These are phyloP conservation scores for Yponomeuta malinellus DNA, from an alignment of 2,888 invertebrate genomes.

Conservation along the genomic window DNA sequence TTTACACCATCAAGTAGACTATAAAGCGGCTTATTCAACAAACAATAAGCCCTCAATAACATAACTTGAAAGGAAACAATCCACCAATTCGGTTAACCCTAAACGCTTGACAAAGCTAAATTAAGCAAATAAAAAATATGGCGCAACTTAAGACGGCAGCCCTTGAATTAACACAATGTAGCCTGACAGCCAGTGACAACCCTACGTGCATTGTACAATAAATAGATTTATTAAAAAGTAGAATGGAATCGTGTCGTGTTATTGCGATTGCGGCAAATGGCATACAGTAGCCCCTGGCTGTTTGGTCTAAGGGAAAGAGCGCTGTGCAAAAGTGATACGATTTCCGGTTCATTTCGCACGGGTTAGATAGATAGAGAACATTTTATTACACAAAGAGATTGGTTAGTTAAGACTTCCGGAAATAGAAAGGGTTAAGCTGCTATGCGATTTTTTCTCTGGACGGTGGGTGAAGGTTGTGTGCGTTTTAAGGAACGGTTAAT, in stretches of 20 bases:
- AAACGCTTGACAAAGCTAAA: conserved; percentile 11
- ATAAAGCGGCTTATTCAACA: neutral
- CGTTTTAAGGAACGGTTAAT: no score
- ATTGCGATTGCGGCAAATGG: conserved; percentile 17
- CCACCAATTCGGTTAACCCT: conserved; percentile 10
- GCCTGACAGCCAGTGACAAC: conserved; percentile 15
- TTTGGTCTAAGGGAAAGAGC: neutral
- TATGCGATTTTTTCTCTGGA: no score
- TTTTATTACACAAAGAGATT: no score
- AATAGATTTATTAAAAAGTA: conserved; percentile 17
- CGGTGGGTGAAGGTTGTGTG: no score
- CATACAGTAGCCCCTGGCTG: conserved; percentile 8
- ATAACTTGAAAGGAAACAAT: conserved; percentile 13
- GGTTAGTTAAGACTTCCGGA: neutral
- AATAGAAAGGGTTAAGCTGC: no score
- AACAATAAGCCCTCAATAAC: conserved; percentile 6
- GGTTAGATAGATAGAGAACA: no score
- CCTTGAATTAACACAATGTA: conserved; percentile 12
- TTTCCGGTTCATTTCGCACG: neutral
- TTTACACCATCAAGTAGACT: conserved; percentile 10
- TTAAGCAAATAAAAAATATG: conserved; percentile 12
- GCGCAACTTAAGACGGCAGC: conserved; percentile 11
- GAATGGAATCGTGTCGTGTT: conserved; percentile 12
- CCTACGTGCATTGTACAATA: conserved; percentile 13
- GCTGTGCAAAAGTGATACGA: neutral